Evolutionary conservation across 2,888 invertebrate species (phyloP).

Genomic region (Adineta ricciae): DNA sequence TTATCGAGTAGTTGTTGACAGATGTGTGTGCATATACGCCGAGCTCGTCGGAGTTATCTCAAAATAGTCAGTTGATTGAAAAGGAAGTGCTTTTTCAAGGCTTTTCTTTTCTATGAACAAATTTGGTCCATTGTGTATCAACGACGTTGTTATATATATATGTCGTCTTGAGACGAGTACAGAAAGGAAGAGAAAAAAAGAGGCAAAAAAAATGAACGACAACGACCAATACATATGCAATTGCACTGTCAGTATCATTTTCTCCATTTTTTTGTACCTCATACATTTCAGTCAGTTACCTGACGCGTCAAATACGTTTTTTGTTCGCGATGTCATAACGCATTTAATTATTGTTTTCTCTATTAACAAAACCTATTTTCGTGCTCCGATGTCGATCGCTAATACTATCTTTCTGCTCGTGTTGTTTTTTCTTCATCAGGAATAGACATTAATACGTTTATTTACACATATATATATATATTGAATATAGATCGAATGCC

Average conservation of each 20-base stretch:
- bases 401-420: not conserved
- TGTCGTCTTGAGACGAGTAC: not conserved
- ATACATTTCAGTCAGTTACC: not conserved
- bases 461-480: not conserved
- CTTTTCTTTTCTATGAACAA: not conserved
- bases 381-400: not conserved
- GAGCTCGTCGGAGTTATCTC: not conserved
- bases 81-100: not conserved
- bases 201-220: not conserved
- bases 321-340: not conserved
- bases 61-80: not conserved
- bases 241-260: not conserved
- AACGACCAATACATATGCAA: not conserved
- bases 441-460: too few relatives aligned
- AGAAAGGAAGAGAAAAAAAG: not conserved
- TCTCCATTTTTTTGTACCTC: not conserved
- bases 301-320: not conserved
- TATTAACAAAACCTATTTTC: not conserved
- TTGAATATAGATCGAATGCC: not conserved
- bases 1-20: not conserved
- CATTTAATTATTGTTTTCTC: not conserved
- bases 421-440: too few relatives aligned
- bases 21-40: not conserved
- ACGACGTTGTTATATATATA: too few relatives aligned
- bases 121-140: not conserved